These are phyloP conservation scores for Passerculus sandwichensis DNA, from an alignment of 2,797 vertebrate genomes.

Conservation along the genomic window DNA sequence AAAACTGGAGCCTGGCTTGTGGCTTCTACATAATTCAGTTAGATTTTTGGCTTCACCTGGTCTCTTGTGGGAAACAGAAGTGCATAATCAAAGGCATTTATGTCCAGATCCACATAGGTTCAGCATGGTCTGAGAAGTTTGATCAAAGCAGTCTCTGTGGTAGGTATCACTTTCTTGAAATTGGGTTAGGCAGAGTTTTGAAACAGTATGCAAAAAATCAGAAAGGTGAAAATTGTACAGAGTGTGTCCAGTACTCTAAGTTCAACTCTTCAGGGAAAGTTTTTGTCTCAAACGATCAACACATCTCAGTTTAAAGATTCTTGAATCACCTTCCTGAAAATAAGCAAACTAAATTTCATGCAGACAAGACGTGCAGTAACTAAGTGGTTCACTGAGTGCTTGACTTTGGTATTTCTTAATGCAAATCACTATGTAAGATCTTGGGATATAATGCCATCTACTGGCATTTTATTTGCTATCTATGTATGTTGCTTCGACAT, in stretches of 20 bases:
- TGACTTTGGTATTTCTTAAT: not conserved
- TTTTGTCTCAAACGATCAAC: not conserved
- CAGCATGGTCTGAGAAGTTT: not conserved
- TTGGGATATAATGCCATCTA: slow-evolving; percentile 49
- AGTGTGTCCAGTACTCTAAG: not conserved
- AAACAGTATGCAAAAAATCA: not conserved
- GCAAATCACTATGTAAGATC: not conserved
- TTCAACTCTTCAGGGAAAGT: not conserved
- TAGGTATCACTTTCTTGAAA: not conserved
- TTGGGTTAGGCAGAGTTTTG: not conserved
- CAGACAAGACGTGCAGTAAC: not conserved
- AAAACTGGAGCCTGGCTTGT: not conserved
- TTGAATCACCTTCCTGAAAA: not conserved
- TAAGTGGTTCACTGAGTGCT: not conserved
- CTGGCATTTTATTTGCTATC: slow-evolving; percentile 21
- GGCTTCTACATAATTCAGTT: not conserved
- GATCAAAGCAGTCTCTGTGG: not conserved
- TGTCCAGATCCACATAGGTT: not conserved
- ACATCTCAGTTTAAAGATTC: not conserved
- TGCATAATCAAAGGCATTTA: not conserved
- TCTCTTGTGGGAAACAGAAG: not conserved
- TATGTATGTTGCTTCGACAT: not conserved
- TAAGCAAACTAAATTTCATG: not conserved
- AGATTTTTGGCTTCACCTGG: not conserved
- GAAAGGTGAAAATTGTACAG: not conserved